Base-by-base conservation (phyloP, 2,888 invertebrate species). In the Adelphocoris suturalis region DNA sequence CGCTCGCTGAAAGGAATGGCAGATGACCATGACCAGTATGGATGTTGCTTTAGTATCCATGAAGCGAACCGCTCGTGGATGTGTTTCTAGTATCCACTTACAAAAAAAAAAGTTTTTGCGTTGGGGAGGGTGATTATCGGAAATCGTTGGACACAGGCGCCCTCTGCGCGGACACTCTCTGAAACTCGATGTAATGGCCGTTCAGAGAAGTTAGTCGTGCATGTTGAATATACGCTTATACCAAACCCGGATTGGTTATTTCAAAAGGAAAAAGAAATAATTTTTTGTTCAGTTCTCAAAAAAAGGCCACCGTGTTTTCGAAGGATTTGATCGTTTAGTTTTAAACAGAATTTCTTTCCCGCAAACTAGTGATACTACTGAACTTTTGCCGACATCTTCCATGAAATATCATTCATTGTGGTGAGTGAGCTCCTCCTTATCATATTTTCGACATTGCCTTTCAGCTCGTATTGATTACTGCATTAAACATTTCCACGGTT, bases 121-220 rank as follows among this genome's bases (percentile, higher is more conserved):
- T n/a, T 9, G 61, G 37, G 46, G 61, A n/a, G 85, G 37, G 61
- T 23, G 57, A 19, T 28, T 85, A 61, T 85, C 61, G 61, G 61
- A 85, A 85, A 85, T 85, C 85, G 85, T 85, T 85, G 85, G 85
- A 85, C 85, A 61, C 85, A 85, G 85, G 85, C 85, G 85, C 85
- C 14, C 85, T 85, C 85, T 85, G 28, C 3, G 19, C 57, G n/a
- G 37, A 16, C 61, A 28, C 28, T 37, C 14, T 28, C 57, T 4
- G 27, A 61, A 85, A 85, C 61, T 61, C 85, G 28, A 16, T n/a
- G 61, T 37, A 27, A 85, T 85, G 85, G 85, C 85, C 61, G 85
- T 82, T 82, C 82, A 82, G 82, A 82, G 47, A 37, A 37, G 47
- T 52, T 85, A 85, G 85, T 85, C 85, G 85, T 61, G 85, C 61